A percentile compares a stretch with the other conserved stretches of the same genome.
These are phyloP conservation scores for Pteropus rufus DNA, from an alignment of 2,797 vertebrate genomes.

Conservation along the genomic window DNA sequence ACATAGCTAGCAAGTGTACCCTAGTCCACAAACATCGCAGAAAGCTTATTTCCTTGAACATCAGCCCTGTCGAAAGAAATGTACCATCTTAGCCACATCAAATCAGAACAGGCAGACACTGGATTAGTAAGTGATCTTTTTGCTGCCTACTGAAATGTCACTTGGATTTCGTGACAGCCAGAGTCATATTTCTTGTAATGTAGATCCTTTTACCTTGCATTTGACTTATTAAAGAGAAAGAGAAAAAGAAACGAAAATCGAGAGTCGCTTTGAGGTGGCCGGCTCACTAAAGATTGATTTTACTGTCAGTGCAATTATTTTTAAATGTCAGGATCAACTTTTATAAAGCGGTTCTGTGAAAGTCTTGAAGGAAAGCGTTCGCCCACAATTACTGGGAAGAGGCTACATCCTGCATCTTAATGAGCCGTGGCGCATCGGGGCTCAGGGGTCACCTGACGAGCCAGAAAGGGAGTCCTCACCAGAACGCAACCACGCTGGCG, in stretches of 20 bases:
- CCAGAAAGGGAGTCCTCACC: neutral
- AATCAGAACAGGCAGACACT: neutral
- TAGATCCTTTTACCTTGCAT: neutral
- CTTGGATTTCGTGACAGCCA: neutral
- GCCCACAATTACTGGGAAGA: neutral
- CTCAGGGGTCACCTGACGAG: neutral
- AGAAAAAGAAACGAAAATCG: neutral
- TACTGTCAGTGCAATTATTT: neutral
- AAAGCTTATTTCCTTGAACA: neutral
- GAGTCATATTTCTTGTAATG: neutral
- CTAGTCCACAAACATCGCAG: neutral
- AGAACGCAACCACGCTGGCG: fast-evolving
- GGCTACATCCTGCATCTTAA: neutral
- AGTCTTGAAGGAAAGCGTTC: neutral
- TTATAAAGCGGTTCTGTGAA: neutral
- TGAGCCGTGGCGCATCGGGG: neutral
- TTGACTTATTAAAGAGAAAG: neutral
- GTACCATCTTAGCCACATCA: neutral
- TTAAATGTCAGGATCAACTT: neutral
- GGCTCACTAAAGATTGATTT: neutral
- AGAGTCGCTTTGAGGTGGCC: neutral
- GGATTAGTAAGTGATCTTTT: neutral
- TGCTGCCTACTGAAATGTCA: neutral
- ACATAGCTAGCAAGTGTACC: neutral
- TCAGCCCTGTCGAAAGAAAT: neutral